Evolutionary conservation across 1,140 invertebrate species (phyloP).

Genomic region (Bombus sibiricus): DNA sequence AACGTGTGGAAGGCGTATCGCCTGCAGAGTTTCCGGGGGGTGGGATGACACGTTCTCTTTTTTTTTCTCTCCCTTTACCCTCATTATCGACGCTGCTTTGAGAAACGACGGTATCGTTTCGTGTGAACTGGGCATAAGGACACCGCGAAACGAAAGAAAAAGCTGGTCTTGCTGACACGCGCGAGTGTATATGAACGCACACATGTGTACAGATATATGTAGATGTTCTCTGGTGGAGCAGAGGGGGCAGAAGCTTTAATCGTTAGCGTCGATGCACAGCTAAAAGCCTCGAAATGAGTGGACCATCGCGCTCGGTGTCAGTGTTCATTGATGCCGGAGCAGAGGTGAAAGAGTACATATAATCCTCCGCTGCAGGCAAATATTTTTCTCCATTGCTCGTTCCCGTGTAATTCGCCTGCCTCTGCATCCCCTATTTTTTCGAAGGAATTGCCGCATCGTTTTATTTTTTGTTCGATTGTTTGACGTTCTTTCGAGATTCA

Average conservation of each 20-base stretch:
- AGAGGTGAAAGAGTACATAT: constrained; percentile 8
- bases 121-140: constrained; percentile 47
- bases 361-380: constrained; percentile 6
- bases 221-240: background rate
- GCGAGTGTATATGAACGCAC: background rate
- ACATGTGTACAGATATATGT: background rate
- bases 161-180: background rate
- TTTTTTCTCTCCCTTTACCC: constrained; percentile 35
- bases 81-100: constrained; percentile 62
- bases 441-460: background rate
- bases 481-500: background rate
- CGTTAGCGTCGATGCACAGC: constrained; percentile 62
- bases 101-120: constrained; percentile 50
- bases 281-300: constrained; percentile 65
- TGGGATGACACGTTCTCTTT: constrained; percentile 25
- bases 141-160: constrained; percentile 37
- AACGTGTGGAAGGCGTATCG: constrained; percentile 20
- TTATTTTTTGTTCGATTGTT: background rate
- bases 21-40: constrained; percentile 27
- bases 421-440: background rate
- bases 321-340: constrained; percentile 47
- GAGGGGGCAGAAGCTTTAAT: constrained; percentile 50
- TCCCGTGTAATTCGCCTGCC: background rate
- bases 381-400: background rate
- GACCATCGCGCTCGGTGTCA: constrained; percentile 45